These are phyloP conservation scores for Acridotheres tristis DNA, from an alignment of 2,797 vertebrate species.

Conservation along the genomic window DNA sequence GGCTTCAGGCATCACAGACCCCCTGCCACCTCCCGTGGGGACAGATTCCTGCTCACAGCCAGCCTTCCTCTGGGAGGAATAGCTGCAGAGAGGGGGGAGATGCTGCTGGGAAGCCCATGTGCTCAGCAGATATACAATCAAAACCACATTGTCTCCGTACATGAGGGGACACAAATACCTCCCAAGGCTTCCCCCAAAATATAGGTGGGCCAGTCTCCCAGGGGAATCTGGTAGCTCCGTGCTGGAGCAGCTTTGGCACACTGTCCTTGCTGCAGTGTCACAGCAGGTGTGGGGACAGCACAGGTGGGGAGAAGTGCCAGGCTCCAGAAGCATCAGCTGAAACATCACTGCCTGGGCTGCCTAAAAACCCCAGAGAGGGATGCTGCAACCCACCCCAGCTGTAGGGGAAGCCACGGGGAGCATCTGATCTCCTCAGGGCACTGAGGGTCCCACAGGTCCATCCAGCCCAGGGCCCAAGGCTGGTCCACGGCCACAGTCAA, in stretches of 20 bases:
- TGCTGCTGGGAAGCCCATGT: neutral
- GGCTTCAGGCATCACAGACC: rapidly evolving
- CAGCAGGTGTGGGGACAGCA: neutral
- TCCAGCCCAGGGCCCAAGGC: neutral
- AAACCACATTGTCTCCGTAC: rapidly evolving
- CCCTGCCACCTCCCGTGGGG: neutral
- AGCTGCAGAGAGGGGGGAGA: neutral
- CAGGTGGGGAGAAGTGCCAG: neutral
- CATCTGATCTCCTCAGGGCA: neutral
- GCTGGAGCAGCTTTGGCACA: neutral
- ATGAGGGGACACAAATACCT: neutral
- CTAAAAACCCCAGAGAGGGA: rapidly evolving
- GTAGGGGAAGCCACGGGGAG: neutral
- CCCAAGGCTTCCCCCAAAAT: neutral
- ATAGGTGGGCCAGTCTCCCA: neutral
- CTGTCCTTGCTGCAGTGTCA: neutral
- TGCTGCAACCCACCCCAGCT: neutral
- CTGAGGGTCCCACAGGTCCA: neutral
- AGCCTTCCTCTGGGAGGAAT: neutral
- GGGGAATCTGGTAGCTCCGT: neutral
- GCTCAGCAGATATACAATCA: neutral
- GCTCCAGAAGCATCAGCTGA: neutral
- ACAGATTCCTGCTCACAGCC: neutral
- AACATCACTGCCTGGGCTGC: rapidly evolving
- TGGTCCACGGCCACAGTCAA: rapidly evolving